A percentile compares a stretch with the other conserved stretches of the same genome.
Conservation (phyloP, 2,888 invertebrate species). For the Chalcosyrphus nemorum region DNA sequence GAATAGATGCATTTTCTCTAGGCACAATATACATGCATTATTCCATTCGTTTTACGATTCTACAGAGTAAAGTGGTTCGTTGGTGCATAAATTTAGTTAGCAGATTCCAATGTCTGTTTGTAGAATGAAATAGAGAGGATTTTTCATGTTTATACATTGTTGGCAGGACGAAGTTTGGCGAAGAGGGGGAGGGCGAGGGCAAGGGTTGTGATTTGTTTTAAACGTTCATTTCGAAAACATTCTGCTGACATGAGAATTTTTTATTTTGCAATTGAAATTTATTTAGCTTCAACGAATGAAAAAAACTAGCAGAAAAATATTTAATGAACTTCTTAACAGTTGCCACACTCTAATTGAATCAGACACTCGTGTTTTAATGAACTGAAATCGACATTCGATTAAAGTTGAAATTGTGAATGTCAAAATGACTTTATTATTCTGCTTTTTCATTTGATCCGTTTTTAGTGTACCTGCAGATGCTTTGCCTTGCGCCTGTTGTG, state of each 20-base stretch:
- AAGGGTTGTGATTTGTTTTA: constrained; percentile 3
- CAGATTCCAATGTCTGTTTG: constrained; percentile 58
- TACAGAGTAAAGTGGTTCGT: constrained; percentile 57
- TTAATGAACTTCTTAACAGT: too few species aligned
- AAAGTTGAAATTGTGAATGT: too few species aligned
- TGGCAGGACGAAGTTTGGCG: too few species aligned
- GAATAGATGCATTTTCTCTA: constrained; percentile 56
- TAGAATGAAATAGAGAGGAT: constrained; percentile 47
- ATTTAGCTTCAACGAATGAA: neutral
- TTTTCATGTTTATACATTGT: constrained; percentile 6
- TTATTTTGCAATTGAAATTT: neutral
- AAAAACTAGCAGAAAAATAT: too few species aligned
- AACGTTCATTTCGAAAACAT: constrained; percentile 33
- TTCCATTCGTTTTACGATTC: constrained; percentile 60
- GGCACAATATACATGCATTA: constrained; percentile 52
- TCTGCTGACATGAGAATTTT: constrained; percentile 17
- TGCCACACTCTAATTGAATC: too few species aligned
- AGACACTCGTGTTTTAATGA: too few species aligned
- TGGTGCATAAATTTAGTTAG: constrained; percentile 66
- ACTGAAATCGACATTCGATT: too few species aligned
- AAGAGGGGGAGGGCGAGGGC: neutral
- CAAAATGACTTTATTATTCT: too few species aligned
- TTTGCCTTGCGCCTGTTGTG: too few species aligned
- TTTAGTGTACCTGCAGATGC: too few species aligned
- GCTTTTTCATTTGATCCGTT: too few species aligned